phyloP scores from a whole-genome alignment of 2,797 vertebrate species.

The Lutjanus campechanus region DNA sequence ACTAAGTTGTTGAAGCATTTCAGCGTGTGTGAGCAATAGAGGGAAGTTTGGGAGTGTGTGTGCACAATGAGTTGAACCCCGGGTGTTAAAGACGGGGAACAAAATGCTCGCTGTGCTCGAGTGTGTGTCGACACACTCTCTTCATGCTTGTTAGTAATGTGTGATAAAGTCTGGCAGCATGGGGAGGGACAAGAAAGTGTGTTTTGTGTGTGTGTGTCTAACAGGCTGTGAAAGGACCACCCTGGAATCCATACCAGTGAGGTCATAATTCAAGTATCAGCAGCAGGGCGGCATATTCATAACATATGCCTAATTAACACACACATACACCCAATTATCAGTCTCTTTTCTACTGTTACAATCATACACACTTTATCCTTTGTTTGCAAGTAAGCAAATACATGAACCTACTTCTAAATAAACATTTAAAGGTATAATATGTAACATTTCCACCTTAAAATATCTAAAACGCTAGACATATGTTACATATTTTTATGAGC shows the following conservation, averaged over 20 bases:
- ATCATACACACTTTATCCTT: neutral
- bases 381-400: neutral
- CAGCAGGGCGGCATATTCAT: conserved; percentile 43
- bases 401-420: neutral
- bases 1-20: conserved; percentile 44
- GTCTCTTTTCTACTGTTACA: neutral
- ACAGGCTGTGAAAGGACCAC: conserved; percentile 73
- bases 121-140: conserved; percentile 65
- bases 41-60: conserved; percentile 12
- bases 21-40: conserved; percentile 2
- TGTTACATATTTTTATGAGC: too few species aligned
- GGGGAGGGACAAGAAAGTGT: conserved; percentile 42
- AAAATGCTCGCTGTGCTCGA: conserved; percentile 64
- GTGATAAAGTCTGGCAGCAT: conserved; percentile 63
- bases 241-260: conserved; percentile 73
- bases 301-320: conserved; percentile 33
- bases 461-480: too few species aligned
- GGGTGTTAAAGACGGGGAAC: conserved; percentile 58
- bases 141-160: conserved; percentile 69
- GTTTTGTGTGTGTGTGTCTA: conserved; percentile 35
- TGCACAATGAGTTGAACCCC: conserved; percentile 20
- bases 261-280: conserved; percentile 71
- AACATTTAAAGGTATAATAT: neutral
- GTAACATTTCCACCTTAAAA: too few species aligned
- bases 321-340: conserved; percentile 3